Base-by-base conservation (phyloP, 2,113 vertebrate genomes). In the Catagonus wagneri region DNA sequence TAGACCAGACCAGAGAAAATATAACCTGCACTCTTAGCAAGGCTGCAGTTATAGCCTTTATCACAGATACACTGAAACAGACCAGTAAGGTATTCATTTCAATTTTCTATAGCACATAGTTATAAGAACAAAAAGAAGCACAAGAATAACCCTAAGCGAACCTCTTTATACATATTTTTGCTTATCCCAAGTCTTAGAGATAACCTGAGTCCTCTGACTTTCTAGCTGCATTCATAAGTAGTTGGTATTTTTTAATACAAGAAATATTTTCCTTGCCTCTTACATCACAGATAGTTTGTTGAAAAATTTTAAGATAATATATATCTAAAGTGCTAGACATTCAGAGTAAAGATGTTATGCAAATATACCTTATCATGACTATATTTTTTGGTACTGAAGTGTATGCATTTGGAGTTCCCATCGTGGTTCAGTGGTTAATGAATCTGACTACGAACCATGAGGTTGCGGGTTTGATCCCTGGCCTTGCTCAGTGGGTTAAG, bases 1-100 rank as follows among this genome's bases (percentile, higher is more conserved):
- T 27, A 63, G n/a, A 75, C 23, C 29, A 85, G 56, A 97, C 60
- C 85, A 78, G 16, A 90, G 87, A 87, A 95, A 95, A 78, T 3
- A 14, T 27, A 36, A 58, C 32, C 85, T 93, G 15, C 1, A 36
- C 44, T 85, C 25, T 60, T 25, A 32, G 14, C 3, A 1, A 1
- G 10, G 34, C 27, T 36, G 34, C 12, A 25, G 13, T 23, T 72
- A 19, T 1, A 74, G 52, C 17, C 29, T 79, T 83, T 29, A 32
- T 91, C 39, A 50, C 54, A n/a, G 25, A 10, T 78, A 39, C 92
- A 36, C 52, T 87, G 50, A 92, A 93, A 89, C 25, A 80, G 29
- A 84, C 23, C 13, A 63, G 13, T 1, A 60, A 84, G 22, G 14
- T n/a, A 34, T 56, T 86, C 11, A 2, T 80, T 71, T 75, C 72